phyloP scores from a whole-genome alignment of 2,797 vertebrate species.

The Pangasius djambal region DNA sequence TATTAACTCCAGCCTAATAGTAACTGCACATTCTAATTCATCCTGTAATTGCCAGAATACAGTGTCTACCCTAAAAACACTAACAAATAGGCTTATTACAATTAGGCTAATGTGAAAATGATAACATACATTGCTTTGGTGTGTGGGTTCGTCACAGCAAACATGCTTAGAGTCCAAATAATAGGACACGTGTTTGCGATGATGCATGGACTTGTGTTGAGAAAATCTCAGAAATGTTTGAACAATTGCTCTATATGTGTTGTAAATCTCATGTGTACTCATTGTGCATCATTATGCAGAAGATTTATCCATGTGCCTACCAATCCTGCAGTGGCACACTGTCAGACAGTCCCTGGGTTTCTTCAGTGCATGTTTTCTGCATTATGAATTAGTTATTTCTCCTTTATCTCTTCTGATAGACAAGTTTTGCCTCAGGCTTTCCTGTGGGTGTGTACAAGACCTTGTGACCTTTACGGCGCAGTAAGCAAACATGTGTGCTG shows the following conservation, averaged over 20 bases:
- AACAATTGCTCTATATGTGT: background rate
- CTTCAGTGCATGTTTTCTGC: background rate
- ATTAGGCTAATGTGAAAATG: background rate
- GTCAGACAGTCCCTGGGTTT: background rate
- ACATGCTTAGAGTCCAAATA: background rate
- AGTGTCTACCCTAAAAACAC: background rate
- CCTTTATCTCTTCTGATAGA: slow-evolving; percentile 20
- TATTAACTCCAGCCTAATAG: background rate
- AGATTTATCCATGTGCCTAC: background rate
- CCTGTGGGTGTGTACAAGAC: slow-evolving; percentile 26
- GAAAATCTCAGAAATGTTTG: background rate
- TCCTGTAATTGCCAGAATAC: background rate
- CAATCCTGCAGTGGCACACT: background rate
- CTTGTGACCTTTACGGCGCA: slow-evolving; percentile 8
- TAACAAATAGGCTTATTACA: too few species aligned
- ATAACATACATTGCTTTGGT: background rate
- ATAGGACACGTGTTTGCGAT: background rate
- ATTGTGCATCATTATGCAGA: background rate
- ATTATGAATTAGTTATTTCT: slow-evolving; percentile 20
- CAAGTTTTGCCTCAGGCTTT: slow-evolving; percentile 29
- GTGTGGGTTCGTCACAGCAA: background rate
- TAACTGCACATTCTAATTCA: background rate
- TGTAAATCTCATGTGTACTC: too few species aligned
- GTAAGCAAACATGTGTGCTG: slow-evolving; percentile 13
- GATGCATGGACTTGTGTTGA: background rate